phyloP scores from a whole-genome alignment of 2,888 invertebrate species.

The Acanthoscelides obtectus region DNA sequence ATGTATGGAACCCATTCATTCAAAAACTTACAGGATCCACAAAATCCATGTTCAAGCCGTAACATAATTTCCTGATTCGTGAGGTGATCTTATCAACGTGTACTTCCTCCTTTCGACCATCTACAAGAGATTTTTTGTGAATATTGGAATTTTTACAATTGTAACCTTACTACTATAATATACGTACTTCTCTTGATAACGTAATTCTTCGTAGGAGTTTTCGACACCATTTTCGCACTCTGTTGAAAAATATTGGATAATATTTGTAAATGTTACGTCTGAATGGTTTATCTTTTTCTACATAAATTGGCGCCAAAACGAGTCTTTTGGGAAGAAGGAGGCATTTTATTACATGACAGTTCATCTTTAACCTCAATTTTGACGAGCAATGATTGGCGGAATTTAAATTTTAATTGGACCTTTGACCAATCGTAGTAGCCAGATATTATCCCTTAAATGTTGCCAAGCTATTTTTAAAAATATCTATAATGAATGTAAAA shows the following conservation, averaged over 20 bases:
- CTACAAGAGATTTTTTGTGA: constrained; percentile 47
- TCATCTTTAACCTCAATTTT: not conserved
- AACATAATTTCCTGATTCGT: constrained; percentile 90
- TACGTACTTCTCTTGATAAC: constrained; percentile 51
- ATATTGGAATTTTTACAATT: not conserved
- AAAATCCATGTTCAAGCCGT: constrained; percentile 92
- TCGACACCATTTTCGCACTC: constrained; percentile 45
- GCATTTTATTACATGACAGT: not conserved
- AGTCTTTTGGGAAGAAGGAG: not conserved
- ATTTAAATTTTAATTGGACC: not conserved
- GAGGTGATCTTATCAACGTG: constrained; percentile 98
- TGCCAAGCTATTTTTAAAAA: too few relatives aligned
- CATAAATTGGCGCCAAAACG: not conserved
- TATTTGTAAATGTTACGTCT: not conserved
- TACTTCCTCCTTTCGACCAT: constrained; percentile 85
- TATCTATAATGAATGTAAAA: too few relatives aligned
- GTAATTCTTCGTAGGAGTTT: constrained; percentile 47
- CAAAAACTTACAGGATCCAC: constrained; percentile 84
- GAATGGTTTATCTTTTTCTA: not conserved
- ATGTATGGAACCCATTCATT: not conserved
- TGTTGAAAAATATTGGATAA: constrained; percentile 14
- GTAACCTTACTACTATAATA: constrained; percentile 4
- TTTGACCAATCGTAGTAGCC: not conserved
- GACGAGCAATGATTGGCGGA: not conserved
- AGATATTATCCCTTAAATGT: too few relatives aligned